Evolutionary conservation across 2,113 vertebrate species (phyloP), one percentile per base, ranked within the genome.

Genomic region (Proteles cristata): DNA sequence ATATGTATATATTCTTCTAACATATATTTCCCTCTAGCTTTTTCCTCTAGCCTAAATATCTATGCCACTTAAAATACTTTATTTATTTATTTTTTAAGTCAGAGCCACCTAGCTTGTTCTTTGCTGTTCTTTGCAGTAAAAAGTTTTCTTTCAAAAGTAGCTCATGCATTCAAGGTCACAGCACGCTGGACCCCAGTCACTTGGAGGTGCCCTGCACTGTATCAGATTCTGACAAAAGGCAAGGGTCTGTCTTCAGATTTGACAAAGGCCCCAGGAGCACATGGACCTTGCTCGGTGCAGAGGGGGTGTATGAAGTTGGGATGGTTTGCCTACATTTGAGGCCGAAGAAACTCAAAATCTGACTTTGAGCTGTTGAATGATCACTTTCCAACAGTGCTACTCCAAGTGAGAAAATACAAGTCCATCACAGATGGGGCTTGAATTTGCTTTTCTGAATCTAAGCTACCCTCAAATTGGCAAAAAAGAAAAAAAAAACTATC

Each of bases 51-150:
- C 28, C 28, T 96, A 80, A 89, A 89, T 87, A 58, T 87, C 77
- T 33, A 6, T 86, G 83, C 73, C 73, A 74, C 66, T 96, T 86
- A 95, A 91, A 96, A 83, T 58, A 58, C 10, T 61, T 95, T 88
- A 80, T 55, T 93, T 92, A 55, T 55, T 53, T 53, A 53, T 35
- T 93, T 93, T 79, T 23, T 68, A 61, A 90, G 14, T 23, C 69
- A 92, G 35, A 26, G 10, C 86, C 53, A 68, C 12, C 65, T 90
- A 86, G 43, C 45, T 79, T 90, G 48, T 82, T 55, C 73, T 69
- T 90, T 86, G 43, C 33, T 90, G 48, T 82, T 55, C 73, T 69
- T 90, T 86, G 43, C 33, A 82, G 77, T 81, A 35, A 53, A 85
- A 83, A 63, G 35, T 0, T 39, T 92, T 87, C 45, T 89, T 91